These are phyloP conservation scores for Machaerirhynchus nigripectus DNA, from an alignment of 2,113 vertebrate genomes.

Conservation along the genomic window DNA sequence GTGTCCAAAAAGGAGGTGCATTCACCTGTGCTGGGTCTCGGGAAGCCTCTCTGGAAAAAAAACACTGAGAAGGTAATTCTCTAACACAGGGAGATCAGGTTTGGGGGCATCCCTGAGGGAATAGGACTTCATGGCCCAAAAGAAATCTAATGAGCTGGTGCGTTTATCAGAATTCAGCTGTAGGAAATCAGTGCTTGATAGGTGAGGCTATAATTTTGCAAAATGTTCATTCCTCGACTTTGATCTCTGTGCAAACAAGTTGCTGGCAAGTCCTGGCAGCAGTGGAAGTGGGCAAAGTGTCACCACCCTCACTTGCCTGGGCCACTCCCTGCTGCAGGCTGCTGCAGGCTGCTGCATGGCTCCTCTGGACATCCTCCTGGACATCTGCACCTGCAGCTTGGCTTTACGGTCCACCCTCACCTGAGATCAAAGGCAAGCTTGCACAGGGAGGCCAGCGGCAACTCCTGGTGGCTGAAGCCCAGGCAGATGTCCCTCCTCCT, in stretches of 20 bases:
- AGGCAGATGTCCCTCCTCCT: background rate
- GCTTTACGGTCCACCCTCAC: background rate
- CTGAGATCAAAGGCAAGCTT: background rate
- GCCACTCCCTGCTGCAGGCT: background rate
- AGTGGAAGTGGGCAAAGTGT: background rate
- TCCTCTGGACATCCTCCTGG: background rate
- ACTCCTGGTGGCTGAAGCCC: background rate
- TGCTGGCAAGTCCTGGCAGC: background rate
- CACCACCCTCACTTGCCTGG: background rate
- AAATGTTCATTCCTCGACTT: background rate
- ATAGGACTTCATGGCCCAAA: background rate
- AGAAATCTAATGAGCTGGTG: background rate
- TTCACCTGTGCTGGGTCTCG: background rate
- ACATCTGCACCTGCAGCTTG: background rate
- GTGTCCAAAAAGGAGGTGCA: background rate
- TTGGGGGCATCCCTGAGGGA: background rate
- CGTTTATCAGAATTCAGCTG: background rate
- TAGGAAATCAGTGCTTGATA: background rate
- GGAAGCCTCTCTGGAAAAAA: background rate
- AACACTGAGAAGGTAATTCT: background rate
- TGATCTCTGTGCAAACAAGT: background rate
- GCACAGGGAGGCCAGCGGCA: background rate
- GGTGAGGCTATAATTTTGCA: background rate
- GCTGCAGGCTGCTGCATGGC: background rate
- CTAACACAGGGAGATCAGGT: accelerated